phyloP scores from a whole-genome alignment of 2,113 vertebrate species.

The Dolichotis patagonum region DNA sequence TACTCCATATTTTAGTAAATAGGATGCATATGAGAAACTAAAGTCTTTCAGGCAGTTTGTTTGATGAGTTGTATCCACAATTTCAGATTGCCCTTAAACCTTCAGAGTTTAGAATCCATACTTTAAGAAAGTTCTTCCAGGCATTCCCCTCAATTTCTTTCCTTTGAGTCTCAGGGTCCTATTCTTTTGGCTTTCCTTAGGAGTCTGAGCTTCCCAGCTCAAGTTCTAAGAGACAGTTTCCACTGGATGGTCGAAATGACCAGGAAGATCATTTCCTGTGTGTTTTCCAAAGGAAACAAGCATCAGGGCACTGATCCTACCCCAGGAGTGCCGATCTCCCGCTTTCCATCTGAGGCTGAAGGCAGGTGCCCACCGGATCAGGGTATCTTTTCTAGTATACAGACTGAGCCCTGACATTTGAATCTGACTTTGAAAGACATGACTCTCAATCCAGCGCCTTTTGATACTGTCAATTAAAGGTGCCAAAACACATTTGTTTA shows the following conservation, averaged over 20 bases:
- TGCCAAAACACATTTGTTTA: not conserved
- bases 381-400: not conserved
- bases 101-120: not conserved
- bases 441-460: not conserved
- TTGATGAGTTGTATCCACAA: not conserved
- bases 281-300: not conserved
- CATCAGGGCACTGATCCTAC: not conserved
- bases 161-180: not conserved
- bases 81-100: not conserved
- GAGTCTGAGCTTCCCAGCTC: not conserved
- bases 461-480: not conserved
- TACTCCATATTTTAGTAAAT: not conserved
- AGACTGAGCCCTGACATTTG: not conserved
- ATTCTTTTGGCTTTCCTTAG: not conserved
- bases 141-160: not conserved
- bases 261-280: not conserved
- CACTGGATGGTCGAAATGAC: not conserved
- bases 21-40: not conserved
- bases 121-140: not conserved
- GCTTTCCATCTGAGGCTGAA: not conserved
- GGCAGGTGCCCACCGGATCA: fast-evolving
- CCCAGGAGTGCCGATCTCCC: not conserved
- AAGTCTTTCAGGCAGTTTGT: not conserved
- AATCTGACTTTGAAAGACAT: not conserved
- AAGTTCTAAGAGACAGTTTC: not conserved